Evolutionary conservation across 2,888 invertebrate genomes (phyloP).

Genomic region (Caradrina kadenii): DNA sequence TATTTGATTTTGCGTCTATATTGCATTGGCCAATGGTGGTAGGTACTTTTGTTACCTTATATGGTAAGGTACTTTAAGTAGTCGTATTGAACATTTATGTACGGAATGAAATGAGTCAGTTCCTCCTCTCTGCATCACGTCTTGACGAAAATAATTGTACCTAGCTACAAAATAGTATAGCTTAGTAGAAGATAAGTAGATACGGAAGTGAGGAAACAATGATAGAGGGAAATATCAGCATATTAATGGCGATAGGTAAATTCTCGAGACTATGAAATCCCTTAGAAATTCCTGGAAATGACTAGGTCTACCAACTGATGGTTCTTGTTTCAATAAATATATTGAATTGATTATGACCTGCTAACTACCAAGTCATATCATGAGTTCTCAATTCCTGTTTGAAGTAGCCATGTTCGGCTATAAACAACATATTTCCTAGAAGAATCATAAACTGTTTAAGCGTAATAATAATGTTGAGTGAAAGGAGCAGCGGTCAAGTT

Average conservation of each 20-base stretch:
- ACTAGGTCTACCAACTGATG: too few relatives aligned
- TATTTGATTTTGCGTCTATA: conserved; percentile 32
- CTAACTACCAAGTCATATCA: background rate
- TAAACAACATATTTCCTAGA: background rate
- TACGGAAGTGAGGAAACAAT: background rate
- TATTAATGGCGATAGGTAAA: too few relatives aligned
- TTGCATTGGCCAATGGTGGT: background rate
- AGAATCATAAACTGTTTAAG: conserved; percentile 12
- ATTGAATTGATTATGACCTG: background rate
- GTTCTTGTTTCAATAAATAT: too few relatives aligned
- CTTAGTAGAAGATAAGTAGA: too few relatives aligned
- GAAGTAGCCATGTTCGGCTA: conserved; percentile 5
- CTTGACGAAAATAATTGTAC: background rate
- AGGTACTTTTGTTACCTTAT: conserved; percentile 6
- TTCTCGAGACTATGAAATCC: background rate
- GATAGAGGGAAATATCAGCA: background rate
- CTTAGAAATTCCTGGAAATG: background rate
- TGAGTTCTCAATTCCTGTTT: conserved; percentile 2
- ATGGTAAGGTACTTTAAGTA: background rate
- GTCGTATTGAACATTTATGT: background rate
- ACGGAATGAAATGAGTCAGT: conserved; percentile 10
- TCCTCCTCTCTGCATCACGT: background rate
- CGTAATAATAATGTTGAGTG: conserved; percentile 25
- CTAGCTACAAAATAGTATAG: background rate
- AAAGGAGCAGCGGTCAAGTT: conserved; percentile 18